Evolutionary conservation across 2,113 vertebrate genomes (phyloP).

Genomic region (Rhinopomastus cyanomelas): DNA sequence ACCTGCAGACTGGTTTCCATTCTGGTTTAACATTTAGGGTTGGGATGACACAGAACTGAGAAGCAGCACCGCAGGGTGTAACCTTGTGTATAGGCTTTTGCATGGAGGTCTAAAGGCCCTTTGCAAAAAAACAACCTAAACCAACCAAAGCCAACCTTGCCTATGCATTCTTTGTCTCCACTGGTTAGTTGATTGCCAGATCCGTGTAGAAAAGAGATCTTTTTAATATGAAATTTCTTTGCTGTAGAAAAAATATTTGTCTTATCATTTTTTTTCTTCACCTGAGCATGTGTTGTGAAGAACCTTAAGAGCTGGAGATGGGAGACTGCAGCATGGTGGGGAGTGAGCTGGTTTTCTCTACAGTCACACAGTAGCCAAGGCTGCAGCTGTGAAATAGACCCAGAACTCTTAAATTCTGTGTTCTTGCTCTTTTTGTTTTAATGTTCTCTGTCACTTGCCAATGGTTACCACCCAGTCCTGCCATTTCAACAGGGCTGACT

Average conservation of each 20-base stretch:
- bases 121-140: not conserved
- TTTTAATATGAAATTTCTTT: not conserved
- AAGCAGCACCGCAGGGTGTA: not conserved
- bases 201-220: not conserved
- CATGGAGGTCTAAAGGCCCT: not conserved
- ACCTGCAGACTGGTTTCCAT: not conserved
- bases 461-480: not conserved
- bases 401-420: not conserved
- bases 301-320: not conserved
- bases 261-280: not conserved
- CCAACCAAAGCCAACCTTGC: accelerated
- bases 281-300: not conserved
- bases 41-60: not conserved
- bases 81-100: not conserved
- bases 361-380: not conserved
- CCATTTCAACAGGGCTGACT: not conserved
- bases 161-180: not conserved
- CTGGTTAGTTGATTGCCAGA: not conserved
- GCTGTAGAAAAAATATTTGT: not conserved
- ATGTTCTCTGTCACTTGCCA: not conserved
- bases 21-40: not conserved
- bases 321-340: not conserved
- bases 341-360: not conserved
- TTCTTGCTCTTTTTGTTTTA: not conserved
- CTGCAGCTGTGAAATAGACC: not conserved